These are phyloP conservation scores for Pedionomus torquatus DNA, from an alignment of 2,113 vertebrate species.

Conservation along the genomic window DNA sequence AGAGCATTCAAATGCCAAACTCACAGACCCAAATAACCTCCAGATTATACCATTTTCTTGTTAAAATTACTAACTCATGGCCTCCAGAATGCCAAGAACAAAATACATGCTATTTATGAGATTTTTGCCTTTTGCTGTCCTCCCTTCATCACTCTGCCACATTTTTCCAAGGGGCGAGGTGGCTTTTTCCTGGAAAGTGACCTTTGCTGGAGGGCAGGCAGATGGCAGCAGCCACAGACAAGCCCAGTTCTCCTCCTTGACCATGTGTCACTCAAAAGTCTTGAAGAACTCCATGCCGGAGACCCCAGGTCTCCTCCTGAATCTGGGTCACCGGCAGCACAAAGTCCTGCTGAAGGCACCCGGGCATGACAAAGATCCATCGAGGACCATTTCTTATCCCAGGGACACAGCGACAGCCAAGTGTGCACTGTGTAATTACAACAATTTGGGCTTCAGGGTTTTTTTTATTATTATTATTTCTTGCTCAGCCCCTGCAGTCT, in stretches of 20 bases:
- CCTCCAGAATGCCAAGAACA: background rate
- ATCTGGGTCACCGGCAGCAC: constrained; percentile 66
- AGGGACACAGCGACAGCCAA: constrained; percentile 30
- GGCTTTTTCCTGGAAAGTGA: constrained; percentile 17
- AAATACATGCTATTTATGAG: background rate
- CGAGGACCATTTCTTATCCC: constrained; percentile 10
- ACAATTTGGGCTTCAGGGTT: background rate
- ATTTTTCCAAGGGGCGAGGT: background rate
- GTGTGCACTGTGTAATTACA: constrained; percentile 60
- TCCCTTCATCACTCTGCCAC: background rate
- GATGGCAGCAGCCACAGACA: background rate
- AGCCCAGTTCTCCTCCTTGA: constrained; percentile 5
- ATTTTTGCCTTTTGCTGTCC: background rate
- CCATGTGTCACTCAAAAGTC: constrained; percentile 37
- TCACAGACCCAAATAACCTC: background rate
- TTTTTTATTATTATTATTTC: constrained; percentile 37
- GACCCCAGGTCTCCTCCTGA: constrained; percentile 27
- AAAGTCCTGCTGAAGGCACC: background rate
- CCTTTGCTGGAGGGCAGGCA: constrained; percentile 50
- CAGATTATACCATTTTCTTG: background rate
- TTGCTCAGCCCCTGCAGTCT: constrained; percentile 62
- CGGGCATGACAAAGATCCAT: accelerated
- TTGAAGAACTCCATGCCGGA: background rate
- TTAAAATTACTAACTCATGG: background rate
- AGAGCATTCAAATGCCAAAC: background rate